phyloP scores from a whole-genome alignment of 2,113 vertebrate genomes.

The Egretta garzetta region DNA sequence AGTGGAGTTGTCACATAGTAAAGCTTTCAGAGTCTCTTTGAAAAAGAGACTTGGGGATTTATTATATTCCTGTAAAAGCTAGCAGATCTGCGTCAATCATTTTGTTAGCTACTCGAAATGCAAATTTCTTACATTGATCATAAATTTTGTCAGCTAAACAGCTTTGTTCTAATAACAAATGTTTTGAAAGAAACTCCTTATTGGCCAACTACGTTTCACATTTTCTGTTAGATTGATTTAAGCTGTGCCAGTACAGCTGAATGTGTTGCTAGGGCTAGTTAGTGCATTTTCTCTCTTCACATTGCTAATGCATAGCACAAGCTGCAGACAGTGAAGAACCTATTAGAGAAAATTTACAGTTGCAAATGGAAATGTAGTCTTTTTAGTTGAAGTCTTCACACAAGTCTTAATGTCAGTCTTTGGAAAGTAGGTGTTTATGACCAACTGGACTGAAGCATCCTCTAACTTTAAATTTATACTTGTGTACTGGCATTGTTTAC shows the following conservation, averaged over 20 bases:
- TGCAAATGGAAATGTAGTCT: neutral
- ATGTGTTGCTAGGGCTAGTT: neutral
- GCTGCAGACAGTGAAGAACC: neutral
- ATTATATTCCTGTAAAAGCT: neutral
- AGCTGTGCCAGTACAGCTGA: neutral
- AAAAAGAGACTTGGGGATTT: neutral
- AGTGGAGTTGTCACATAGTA: neutral
- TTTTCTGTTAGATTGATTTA: neutral
- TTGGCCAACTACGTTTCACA: neutral
- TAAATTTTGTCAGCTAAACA: neutral
- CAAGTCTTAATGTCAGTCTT: neutral
- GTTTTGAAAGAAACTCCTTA: neutral
- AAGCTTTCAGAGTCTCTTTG: neutral
- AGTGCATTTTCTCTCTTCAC: neutral
- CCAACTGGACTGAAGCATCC: neutral
- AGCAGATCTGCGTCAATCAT: neutral
- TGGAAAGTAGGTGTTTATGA: neutral
- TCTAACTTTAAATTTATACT: neutral
- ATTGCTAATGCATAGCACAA: neutral
- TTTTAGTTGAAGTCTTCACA: neutral
- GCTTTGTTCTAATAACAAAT: neutral
- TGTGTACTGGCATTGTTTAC: neutral
- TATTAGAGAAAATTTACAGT: neutral
- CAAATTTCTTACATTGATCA: neutral
- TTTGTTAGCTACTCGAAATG: neutral